These are phyloP conservation scores for Stegodyphus dumicola DNA, from an alignment of 1,140 invertebrate species.

Conservation along the genomic window DNA sequence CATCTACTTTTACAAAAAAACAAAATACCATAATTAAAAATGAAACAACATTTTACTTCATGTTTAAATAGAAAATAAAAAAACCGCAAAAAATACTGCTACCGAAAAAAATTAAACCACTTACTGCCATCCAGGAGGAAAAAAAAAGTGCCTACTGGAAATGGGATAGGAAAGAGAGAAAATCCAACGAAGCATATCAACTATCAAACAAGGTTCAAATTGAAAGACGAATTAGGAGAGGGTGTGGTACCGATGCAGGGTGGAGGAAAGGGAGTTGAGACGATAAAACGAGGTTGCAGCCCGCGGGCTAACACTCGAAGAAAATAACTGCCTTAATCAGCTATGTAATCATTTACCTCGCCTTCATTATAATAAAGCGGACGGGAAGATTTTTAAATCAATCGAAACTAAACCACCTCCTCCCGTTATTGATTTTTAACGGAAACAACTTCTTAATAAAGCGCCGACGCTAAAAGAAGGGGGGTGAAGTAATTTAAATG, in stretches of 20 bases:
- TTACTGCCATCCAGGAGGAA: too few relatives aligned
- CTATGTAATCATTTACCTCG: conserved; percentile 60
- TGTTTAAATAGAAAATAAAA: too few relatives aligned
- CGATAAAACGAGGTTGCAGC: conserved; percentile 41
- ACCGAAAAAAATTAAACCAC: too few relatives aligned
- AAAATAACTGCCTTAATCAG: conserved; percentile 60
- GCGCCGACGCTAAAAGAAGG: conserved; percentile 10
- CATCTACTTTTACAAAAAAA: too few relatives aligned
- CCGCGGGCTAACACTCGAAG: conserved; percentile 52
- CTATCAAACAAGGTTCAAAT: conserved; percentile 49
- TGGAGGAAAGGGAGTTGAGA: not conserved
- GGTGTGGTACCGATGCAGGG: not conserved
- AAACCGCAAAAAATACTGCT: too few relatives aligned
- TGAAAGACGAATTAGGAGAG: conserved; percentile 47
- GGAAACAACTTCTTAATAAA: conserved; percentile 61
- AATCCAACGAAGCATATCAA: conserved; percentile 30
- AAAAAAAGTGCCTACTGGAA: too few relatives aligned
- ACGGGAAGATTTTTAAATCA: conserved; percentile 59
- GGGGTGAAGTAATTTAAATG: conserved; percentile 57
- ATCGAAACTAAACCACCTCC: conserved; percentile 27
- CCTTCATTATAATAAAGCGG: conserved; percentile 59
- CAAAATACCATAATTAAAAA: too few relatives aligned
- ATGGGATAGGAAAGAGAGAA: too few relatives aligned
- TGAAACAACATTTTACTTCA: too few relatives aligned
- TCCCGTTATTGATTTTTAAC: conserved; percentile 56